These are phyloP conservation scores for Spilosoma lubricipeda DNA, from an alignment of 2,888 invertebrate species.

Conservation along the genomic window DNA sequence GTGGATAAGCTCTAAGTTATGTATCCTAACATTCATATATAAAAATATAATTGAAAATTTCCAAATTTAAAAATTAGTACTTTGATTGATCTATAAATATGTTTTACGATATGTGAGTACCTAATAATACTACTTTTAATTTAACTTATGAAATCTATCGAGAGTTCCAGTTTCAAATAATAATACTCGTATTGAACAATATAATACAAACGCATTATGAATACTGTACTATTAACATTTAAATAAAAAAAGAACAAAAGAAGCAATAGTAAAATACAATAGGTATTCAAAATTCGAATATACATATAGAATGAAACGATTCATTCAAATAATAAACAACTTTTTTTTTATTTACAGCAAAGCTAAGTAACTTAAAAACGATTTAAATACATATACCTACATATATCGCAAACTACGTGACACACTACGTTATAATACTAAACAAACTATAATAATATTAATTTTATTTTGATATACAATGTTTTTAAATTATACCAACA, in stretches of 20 bases:
- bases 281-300: too few species aligned
- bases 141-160: too few species aligned
- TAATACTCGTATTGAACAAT: too few species aligned
- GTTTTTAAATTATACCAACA: conserved; percentile 10
- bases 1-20: conserved; percentile 17
- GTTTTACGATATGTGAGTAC: not conserved
- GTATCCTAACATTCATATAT: not conserved
- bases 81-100: not conserved
- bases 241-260: not conserved
- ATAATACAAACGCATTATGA: not conserved
- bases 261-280: too few species aligned
- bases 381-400: too few species aligned
- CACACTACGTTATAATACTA: not conserved
- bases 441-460: not conserved
- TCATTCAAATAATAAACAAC: too few species aligned
- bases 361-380: too few species aligned
- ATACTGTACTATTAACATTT: not conserved
- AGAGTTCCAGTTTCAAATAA: too few species aligned
- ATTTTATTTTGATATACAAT: not conserved
- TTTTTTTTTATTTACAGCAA: too few species aligned
- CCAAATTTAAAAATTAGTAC: too few species aligned
- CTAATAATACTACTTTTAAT: too few species aligned
- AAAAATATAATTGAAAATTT: not conserved
- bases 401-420: not conserved
- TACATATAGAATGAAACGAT: too few species aligned